Percentiles rank a stretch among this genome's conserved stretches.
Conservation (phyloP, 2,888 invertebrate species). For the Seira musarum region DNA sequence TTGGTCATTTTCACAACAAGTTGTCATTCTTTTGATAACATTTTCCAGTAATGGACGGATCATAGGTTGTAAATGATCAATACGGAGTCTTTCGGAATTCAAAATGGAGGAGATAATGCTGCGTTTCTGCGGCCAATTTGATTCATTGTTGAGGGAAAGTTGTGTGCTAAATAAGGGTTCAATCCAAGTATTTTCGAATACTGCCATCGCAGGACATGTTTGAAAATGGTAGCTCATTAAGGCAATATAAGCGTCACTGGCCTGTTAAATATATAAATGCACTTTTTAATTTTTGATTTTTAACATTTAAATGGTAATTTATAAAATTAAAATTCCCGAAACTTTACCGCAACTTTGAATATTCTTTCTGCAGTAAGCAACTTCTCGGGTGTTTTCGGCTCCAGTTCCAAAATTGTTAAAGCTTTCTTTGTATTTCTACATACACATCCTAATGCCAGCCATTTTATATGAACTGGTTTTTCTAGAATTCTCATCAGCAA, state of each 20-base stretch:
- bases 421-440: slow-evolving; percentile 52
- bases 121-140: slow-evolving; percentile 66
- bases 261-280: slow-evolving; percentile 71
- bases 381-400: slow-evolving; percentile 38
- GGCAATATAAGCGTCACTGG: slow-evolving; percentile 75
- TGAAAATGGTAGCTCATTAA: slow-evolving; percentile 75
- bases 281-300: slow-evolving; percentile 3
- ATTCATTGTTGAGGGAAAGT: slow-evolving; percentile 49
- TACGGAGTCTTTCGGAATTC: slow-evolving; percentile 35
- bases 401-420: slow-evolving; percentile 38
- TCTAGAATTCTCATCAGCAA: slow-evolving; percentile 55
- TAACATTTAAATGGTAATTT: too few species aligned
- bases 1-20: slow-evolving; percentile 25
- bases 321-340: too few species aligned
- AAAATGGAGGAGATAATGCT: slow-evolving; percentile 54
- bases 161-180: slow-evolving; percentile 71
- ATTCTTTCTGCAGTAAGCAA: slow-evolving; percentile 59
- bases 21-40: slow-evolving; percentile 45
- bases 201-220: slow-evolving; percentile 71
- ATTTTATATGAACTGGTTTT: slow-evolving; percentile 64
- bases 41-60: slow-evolving; percentile 37
- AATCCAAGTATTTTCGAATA: slow-evolving; percentile 76
- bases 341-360: slow-evolving; percentile 60
- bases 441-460: slow-evolving; percentile 63
- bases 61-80: slow-evolving; percentile 27